These are phyloP conservation scores for Drosophila macrospina DNA, from an alignment of 2,888 invertebrate genomes.

Conservation along the genomic window DNA sequence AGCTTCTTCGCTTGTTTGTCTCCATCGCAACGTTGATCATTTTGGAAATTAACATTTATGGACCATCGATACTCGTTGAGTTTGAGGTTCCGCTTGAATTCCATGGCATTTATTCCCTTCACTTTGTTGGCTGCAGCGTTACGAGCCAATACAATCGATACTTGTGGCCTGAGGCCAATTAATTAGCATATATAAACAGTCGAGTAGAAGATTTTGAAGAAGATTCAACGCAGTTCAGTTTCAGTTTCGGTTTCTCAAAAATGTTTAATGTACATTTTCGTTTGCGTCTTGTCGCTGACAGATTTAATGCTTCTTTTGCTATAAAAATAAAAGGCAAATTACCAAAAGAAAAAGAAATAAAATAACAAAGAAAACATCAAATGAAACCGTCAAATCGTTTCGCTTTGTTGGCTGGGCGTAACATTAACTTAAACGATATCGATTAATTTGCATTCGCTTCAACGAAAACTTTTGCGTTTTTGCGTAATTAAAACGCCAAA, in stretches of 20 bases:
- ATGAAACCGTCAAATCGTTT: conserved; percentile 28
- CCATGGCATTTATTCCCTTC: conserved; percentile 63
- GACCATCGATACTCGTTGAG: conserved; percentile 39
- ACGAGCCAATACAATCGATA: not conserved
- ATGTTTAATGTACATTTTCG: conserved; percentile 40
- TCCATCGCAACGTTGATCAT: conserved; percentile 55
- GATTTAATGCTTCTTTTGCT: conserved; percentile 29
- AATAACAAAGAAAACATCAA: conserved; percentile 44
- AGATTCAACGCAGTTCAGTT: conserved; percentile 18
- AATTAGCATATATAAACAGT: conserved; percentile 75
- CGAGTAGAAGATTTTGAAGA: conserved; percentile 8
- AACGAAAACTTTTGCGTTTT: conserved; percentile 62
- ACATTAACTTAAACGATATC: conserved; percentile 73
- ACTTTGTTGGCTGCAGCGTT: conserved; percentile 36
- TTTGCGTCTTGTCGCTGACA: conserved; percentile 3
- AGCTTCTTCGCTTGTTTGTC: conserved; percentile 31
- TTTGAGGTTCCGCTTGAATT: conserved; percentile 50
- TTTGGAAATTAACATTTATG: conserved; percentile 70
- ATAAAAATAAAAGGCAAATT: not conserved
- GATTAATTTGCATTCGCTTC: conserved; percentile 76
- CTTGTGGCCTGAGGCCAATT: conserved; percentile 55
- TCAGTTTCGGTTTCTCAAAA: conserved; percentile 6
- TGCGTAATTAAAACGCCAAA: conserved; percentile 78
- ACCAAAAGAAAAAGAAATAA: not conserved
- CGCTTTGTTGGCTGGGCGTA: conserved; percentile 35